Base-by-base conservation (phyloP, 2,888 invertebrate species). In the Euzetes globulus region DNA sequence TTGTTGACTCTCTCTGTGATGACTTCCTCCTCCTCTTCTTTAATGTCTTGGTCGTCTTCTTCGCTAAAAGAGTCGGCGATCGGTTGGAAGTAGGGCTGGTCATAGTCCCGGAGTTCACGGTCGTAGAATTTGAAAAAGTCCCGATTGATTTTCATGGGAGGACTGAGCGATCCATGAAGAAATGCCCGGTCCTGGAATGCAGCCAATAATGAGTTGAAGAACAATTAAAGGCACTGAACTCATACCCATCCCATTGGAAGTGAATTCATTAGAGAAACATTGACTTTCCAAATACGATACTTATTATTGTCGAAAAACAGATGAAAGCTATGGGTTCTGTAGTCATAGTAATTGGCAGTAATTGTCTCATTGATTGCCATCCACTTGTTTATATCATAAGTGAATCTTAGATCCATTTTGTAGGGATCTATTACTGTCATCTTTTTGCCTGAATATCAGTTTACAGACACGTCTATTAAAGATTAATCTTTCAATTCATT, bases 171-270 rank as follows among this genome's bases (percentile, higher is more conserved):
- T 0, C 74, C 74, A 27, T 74, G 74, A 25, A 74, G 74, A 19
- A 74, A 74, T 17, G 74, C 74, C 47, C 74, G 27, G 50, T 74
- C 74, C 74, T 74, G 22, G 22, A 13, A 19, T 13, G 0, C 4
- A 19, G 17, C 15, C 17, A 13, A 3, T 37, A 19, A 2, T n/a
- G 4, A 41, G 60, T 25, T n/a, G 41, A 52, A 25, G 1, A 25
- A 3, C 22, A 29, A 71, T 15, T 17, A 58, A 22, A 2, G 15
- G 11, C 5, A 41, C 17, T 13, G 13, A 33, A 6, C 7, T 6
- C 74, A 29, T 70, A 74, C 74, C 74, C 74, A 74, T 19, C 70
- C 50, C 74, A 74, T 74, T 29, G 74, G 74, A 25, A 74, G 37
- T 70, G 58, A 70, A 45, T 74, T 74, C 74, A 71, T 70, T 7